A percentile compares a stretch with the other conserved stretches of the same genome.
These are phyloP conservation scores for Aphrocallistes beatrix DNA, from an alignment of 37 sponge, comb jelly and placozoan species.

Conservation along the genomic window DNA sequence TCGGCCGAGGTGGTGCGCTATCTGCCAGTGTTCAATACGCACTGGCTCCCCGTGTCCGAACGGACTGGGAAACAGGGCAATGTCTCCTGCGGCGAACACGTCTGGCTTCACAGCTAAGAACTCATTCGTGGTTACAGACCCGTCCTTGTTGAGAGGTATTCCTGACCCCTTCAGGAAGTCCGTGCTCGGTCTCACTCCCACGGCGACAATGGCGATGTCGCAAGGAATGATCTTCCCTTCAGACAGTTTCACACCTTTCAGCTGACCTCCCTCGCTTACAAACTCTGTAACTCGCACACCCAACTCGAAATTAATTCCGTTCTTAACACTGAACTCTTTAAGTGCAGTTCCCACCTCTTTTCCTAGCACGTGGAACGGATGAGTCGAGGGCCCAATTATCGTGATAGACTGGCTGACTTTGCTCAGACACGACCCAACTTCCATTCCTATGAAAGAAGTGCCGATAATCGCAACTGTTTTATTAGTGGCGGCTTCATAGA, in stretches of 20 bases:
- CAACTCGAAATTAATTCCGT: slow-evolving; percentile 62
- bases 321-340: slow-evolving; percentile 57
- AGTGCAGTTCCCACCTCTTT: slow-evolving; percentile 1
- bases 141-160: slow-evolving; percentile 44
- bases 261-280: slow-evolving; percentile 52
- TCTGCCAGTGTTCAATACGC: slow-evolving; percentile 89
- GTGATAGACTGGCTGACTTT: background rate
- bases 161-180: slow-evolving; percentile 62
- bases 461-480: slow-evolving; percentile 81
- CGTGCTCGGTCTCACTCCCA: slow-evolving; percentile 73
- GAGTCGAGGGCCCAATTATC: background rate
- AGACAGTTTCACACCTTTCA: slow-evolving; percentile 15
- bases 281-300: slow-evolving; percentile 55
- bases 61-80: slow-evolving; percentile 70
- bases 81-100: slow-evolving; percentile 84
- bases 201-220: background rate
- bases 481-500: slow-evolving; percentile 27
- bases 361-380: background rate
- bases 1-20: slow-evolving; percentile 73
- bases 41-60: slow-evolving; percentile 34
- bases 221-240: background rate
- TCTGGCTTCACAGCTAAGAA: slow-evolving; percentile 21
- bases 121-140: slow-evolving; percentile 63
- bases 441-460: slow-evolving; percentile 72
- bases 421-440: slow-evolving; percentile 15